Percentiles rank a stretch among this genome's conserved stretches.
Conservation (phyloP, 92 coral and sea anemone genomes). For the Siderastrea radians region DNA sequence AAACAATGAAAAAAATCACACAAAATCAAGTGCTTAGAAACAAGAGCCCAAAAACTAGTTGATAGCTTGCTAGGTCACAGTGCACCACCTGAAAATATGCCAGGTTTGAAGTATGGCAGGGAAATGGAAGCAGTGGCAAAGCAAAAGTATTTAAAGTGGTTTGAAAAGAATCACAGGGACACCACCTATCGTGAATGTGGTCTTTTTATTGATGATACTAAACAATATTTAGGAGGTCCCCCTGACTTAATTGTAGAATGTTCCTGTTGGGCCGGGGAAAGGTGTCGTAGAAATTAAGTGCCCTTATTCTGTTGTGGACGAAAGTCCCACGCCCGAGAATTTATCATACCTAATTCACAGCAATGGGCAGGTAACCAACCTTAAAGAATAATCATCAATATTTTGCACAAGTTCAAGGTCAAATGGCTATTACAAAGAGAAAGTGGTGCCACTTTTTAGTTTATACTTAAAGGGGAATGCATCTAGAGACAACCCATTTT, state of each 20-base stretch:
- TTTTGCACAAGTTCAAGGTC: constrained; percentile 68
- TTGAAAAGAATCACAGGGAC: constrained; percentile 43
- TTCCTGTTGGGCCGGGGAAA: constrained; percentile 57
- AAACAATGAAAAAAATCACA: constrained; percentile 11
- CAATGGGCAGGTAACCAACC: constrained; percentile 23
- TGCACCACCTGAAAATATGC: constrained; percentile 50
- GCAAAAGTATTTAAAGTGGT: constrained; percentile 20
- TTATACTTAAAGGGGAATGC: constrained; percentile 47
- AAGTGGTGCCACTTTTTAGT: constrained; percentile 57
- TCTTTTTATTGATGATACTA: constrained; percentile 50
- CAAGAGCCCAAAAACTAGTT: constrained; percentile 44
- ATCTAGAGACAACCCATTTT: constrained; percentile 28
- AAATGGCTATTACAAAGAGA: constrained; percentile 63
- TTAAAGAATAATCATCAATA: constrained; percentile 53
- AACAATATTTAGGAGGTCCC: constrained; percentile 61
- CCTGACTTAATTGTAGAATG: constrained; percentile 70
- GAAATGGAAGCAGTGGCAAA: constrained; percentile 63
- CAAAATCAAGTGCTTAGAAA: no score
- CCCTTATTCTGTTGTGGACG: constrained; percentile 63
- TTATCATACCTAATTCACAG: constrained; percentile 34
- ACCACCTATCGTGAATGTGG: constrained; percentile 61
- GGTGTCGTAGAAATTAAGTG: constrained; percentile 65
- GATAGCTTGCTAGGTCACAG: constrained; percentile 37
- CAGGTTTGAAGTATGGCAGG: constrained; percentile 71
- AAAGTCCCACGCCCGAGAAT: constrained; percentile 38